These are phyloP conservation scores for Brachyptera putata DNA, from an alignment of 2,888 invertebrate species.

Conservation along the genomic window DNA sequence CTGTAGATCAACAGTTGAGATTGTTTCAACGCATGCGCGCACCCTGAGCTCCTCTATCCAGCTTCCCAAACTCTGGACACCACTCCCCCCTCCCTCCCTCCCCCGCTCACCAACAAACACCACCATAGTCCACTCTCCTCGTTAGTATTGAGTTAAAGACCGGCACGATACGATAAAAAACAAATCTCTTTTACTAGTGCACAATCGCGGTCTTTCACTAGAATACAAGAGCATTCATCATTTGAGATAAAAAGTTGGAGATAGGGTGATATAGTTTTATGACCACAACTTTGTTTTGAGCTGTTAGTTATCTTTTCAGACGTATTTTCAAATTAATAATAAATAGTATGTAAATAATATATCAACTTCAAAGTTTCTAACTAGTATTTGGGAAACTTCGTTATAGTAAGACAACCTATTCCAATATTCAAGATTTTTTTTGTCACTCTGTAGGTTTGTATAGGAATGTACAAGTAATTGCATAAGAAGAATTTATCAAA, in stretches of 20 bases:
- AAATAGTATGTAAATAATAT: too few species aligned
- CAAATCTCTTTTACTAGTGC: neutral
- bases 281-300: too few species aligned
- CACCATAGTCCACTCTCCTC: slow-evolving; percentile 10
- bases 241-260: slow-evolving; percentile 6
- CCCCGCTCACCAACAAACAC: neutral
- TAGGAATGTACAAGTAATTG: too few species aligned
- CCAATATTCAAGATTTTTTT: too few species aligned
- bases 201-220: slow-evolving; percentile 12
- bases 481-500: too few species aligned
- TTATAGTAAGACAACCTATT: too few species aligned
- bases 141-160: slow-evolving; percentile 13
- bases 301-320: too few species aligned
- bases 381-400: too few species aligned
- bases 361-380: too few species aligned
- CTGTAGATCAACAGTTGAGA: neutral
- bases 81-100: neutral
- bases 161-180: neutral
- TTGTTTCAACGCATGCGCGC: neutral
- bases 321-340: too few species aligned
- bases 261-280: neutral
- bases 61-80: neutral
- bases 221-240: slow-evolving; percentile 9
- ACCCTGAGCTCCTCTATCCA: neutral
- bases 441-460: too few species aligned